These are phyloP conservation scores for Sphinx pinastri DNA, from an alignment of 2,888 invertebrate species.

Conservation along the genomic window DNA sequence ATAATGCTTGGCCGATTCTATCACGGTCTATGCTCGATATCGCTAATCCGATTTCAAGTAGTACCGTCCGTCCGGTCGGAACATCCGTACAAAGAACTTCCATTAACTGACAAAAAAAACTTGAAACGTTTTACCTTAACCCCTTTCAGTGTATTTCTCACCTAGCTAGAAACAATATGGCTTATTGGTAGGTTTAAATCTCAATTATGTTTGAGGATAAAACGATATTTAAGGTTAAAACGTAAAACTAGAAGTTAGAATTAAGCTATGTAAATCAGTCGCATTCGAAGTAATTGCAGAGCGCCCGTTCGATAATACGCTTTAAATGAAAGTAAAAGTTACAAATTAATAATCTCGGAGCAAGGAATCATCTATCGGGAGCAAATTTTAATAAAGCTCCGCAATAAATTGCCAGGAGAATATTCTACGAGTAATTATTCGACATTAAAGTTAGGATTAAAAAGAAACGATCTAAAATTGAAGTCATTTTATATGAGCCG, in stretches of 20 bases:
- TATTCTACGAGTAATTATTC: conserved; percentile 57
- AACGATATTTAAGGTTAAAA: not conserved
- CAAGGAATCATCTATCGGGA: conserved; percentile 15
- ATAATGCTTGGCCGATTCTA: conserved; percentile 66
- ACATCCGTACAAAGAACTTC: conserved; percentile 81
- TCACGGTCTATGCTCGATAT: conserved; percentile 72
- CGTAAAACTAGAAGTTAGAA: not conserved
- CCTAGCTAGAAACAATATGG: conserved; percentile 45
- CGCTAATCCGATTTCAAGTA: conserved; percentile 77
- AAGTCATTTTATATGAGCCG: conserved; percentile 68
- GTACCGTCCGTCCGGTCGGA: conserved; percentile 68
- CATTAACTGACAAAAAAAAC: conserved; percentile 78
- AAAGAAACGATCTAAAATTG: conserved; percentile 66
- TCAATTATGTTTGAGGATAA: not conserved
- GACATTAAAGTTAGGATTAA: conserved; percentile 58
- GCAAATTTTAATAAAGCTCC: conserved; percentile 30
- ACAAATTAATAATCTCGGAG: conserved; percentile 25
- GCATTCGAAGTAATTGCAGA: conserved; percentile 5
- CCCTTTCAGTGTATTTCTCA: conserved; percentile 51
- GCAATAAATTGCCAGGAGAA: conserved; percentile 28
- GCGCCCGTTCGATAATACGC: conserved; percentile 1
- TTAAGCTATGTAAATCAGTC: not conserved
- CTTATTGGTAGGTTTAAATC: conserved; percentile 37
- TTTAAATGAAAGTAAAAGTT: conserved; percentile 23
- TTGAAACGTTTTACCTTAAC: conserved; percentile 60